A percentile compares a stretch with the other conserved stretches of the same genome.
These are phyloP conservation scores for Eumerus sabulonum DNA, from an alignment of 2,888 invertebrate genomes.

Conservation along the genomic window DNA sequence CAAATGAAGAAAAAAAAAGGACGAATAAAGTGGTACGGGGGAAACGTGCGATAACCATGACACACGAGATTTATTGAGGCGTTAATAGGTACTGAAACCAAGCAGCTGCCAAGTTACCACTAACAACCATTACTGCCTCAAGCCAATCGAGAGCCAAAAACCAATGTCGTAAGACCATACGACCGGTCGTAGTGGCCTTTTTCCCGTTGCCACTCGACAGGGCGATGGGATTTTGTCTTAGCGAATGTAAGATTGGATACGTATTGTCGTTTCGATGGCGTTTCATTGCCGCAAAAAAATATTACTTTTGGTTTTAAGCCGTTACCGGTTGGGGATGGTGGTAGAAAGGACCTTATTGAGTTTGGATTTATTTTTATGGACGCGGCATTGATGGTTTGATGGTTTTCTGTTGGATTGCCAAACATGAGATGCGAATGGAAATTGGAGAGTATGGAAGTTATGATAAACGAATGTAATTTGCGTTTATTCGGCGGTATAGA, in stretches of 20 bases:
- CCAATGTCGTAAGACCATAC: conserved; percentile 24
- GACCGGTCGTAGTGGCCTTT: not conserved
- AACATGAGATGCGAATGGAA: not conserved
- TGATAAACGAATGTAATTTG: conserved; percentile 4
- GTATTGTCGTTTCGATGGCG: conserved; percentile 27
- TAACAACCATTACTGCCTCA: conserved; percentile 7
- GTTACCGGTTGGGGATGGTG: conserved; percentile 13
- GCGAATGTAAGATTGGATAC: conserved; percentile 3
- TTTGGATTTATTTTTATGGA: conserved; percentile 64
- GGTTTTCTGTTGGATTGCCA: conserved; percentile 38
- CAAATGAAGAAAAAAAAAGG: conserved; percentile 1
- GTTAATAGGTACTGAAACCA: conserved; percentile 48
- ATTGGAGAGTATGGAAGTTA: conserved; percentile 6
- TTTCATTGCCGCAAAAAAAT: conserved; percentile 59
- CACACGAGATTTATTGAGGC: conserved; percentile 61
- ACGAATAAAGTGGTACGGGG: too few species aligned
- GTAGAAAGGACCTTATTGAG: conserved; percentile 26
- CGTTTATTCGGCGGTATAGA: too few species aligned
- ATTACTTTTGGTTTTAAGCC: conserved; percentile 61
- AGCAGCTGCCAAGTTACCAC: not conserved
- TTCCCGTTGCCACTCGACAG: not conserved
- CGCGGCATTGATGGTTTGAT: conserved; percentile 49
- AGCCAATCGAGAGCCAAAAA: conserved; percentile 39
- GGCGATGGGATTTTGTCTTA: conserved; percentile 11
- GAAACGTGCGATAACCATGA: conserved; percentile 50